Evolutionary conservation across 2,888 invertebrate species (phyloP), one percentile per base, ranked within the genome.

Genomic region (Sarcophaga caerulescens): DNA sequence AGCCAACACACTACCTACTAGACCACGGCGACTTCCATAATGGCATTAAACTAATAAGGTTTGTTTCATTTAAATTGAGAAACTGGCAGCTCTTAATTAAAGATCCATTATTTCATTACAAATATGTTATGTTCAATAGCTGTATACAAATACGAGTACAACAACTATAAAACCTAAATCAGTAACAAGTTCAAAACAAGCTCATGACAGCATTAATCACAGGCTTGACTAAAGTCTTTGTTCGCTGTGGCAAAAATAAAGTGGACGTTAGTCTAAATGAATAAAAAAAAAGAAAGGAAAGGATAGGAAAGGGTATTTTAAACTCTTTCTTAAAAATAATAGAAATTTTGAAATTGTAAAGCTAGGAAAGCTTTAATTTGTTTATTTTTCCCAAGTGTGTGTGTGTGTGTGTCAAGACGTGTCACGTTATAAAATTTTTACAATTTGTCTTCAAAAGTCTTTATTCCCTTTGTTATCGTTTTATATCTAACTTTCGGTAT

Each of bases 401-500:
- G 87, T 8, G 35, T 35, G 35, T 35, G 35, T 35, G 1, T 35
- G 35, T 35, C 35, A 35, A 35, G 35, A 35, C 89, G 89, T 90
- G 86, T 86, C 87, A 90, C 88, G 88, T 89, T 90, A 89, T 90
- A 89, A 90, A 91, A 90, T 89, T 90, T 90, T 91, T 89, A 89
- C 88, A 89, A 91, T 90, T 91, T 89, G 89, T 91, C 90, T 89
- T 89, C 17, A 14, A 66, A 83, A 73, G 62, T 19, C 14, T 62
- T 44, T 62, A 63, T 62, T 23, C 1, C 12, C 63, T 59, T 70
- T 70, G 5, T 81, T 47, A 45, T 62, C 21, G 19, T 57, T 2
- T 70, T 8, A 35, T 35, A 35, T 17, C 19, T 17, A 23, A 23
- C n/a, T 52, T 45, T 44, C 44, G 23, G 35, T 35, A 35, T 35